phyloP scores from a whole-genome alignment of 2,888 invertebrate species.

The Tolmerus cingulatus region DNA sequence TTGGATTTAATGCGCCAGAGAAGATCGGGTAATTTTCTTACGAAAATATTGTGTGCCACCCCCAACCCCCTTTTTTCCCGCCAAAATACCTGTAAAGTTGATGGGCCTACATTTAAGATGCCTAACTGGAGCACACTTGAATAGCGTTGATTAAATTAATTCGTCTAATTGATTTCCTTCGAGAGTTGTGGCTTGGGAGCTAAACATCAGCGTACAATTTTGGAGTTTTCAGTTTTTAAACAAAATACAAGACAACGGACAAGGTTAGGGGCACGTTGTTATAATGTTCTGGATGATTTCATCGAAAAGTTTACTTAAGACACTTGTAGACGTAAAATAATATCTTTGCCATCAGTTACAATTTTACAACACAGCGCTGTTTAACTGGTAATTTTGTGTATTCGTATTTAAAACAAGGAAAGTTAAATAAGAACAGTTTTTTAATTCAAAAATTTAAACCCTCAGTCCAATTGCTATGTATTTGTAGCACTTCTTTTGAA shows the following conservation, averaged over 20 bases:
- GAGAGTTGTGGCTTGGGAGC: not conserved
- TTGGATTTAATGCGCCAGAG: not conserved
- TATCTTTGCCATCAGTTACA: not conserved
- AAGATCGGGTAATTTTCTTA: not conserved
- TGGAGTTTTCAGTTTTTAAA: not conserved
- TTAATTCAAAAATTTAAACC: too few relatives aligned
- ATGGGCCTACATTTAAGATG: not conserved
- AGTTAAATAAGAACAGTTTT: not conserved
- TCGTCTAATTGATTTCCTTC: conserved; percentile 15
- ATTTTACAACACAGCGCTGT: not conserved
- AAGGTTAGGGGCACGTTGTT: not conserved
- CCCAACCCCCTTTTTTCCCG: not conserved
- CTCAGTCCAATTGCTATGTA: too few relatives aligned
- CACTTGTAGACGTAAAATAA: not conserved
- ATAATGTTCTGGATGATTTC: not conserved
- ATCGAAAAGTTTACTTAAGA: not conserved
- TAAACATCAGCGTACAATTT: not conserved
- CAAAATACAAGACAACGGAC: not conserved
- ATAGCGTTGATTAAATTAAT: conserved; percentile 22
- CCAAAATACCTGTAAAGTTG: not conserved
- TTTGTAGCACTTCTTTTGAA: too few relatives aligned
- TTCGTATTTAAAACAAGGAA: too few relatives aligned
- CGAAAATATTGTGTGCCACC: not conserved
- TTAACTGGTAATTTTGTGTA: not conserved
- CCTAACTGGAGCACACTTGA: not conserved